Base-by-base conservation (phyloP, 2,888 invertebrate genomes). In the Hydrotaea cyrtoneurina region DNA sequence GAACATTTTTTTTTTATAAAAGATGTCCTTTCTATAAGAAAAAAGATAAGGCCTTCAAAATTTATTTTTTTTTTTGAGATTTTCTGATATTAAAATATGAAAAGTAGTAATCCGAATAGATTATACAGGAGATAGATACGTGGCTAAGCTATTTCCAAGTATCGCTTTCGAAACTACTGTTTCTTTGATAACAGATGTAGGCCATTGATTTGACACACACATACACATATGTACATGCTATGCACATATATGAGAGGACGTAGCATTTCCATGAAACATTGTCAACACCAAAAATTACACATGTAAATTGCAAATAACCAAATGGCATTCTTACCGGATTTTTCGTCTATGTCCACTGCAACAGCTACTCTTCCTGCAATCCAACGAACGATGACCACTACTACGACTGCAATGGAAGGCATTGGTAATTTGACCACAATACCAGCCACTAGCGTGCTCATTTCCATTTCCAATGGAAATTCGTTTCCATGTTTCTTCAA, bases 211-310 rank as follows among this genome's bases (percentile, higher is more conserved):
- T 59, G 59, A 86, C 86, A 85, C 85, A 87, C 74, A 86, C 86
- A 87, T 83, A 87, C 83, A 80, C 75, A 86, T 83, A 31, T 19
- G 64, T 59, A 64, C 43, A 78, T 15, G 7, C n/a, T 31, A 31
- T 4, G 31, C 7, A 31, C 31, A 7, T 4, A 7, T 31, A 31
- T 78, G 43, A 57, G 69, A 69, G 19, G 43, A 39, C 62, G 62
- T 81, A 87, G 88, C 89, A 86, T 88, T 87, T 87, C 86, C 88
- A 88, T 88, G 87, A 79, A 82, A 46, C 62, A 71, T 73, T 86
- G 86, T 86, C 82, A 83, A 81, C 82, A 87, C 75, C 78, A 88
- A 89, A 89, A 89, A 90, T 89, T 90, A 89, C 89, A 89, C 87
- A 90, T 90, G 90, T 89, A 90, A 90, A 90, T 89, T 87, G 86